Base-by-base conservation (phyloP, 2,797 vertebrate species). In the Danio tinwini region DNA sequence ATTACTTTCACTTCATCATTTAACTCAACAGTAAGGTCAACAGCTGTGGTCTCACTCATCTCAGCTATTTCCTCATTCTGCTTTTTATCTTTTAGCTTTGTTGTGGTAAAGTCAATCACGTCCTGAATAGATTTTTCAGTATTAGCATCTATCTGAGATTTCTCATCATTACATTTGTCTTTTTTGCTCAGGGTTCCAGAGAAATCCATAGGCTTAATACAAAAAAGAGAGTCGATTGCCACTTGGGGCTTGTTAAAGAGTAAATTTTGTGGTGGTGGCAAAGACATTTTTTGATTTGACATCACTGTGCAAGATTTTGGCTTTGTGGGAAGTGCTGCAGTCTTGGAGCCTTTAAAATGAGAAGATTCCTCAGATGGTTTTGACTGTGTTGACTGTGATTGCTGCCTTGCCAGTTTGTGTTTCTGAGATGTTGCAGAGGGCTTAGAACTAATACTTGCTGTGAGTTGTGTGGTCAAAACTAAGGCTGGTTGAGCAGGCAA, bases 101-200 rank as follows among this genome's bases (percentile, higher is more conserved):
- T 87, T 76, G 89, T 93, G 76, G 92, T 92, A 69, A 92, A 94
- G 77, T 94, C 91, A 75, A 94, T 80, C 19, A 88, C 52, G 19
- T 89, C 56, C n/a, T 76, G 49, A 59, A 75, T 64, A 29, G n/a
- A 70, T 42, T 52, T 84, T 70, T 87, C 75, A 78, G 21, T 39
- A 62, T 70, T 42, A 58, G 82, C 29, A 19, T 59, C 14, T 1
- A 16, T 16, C 37, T 12, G 11, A 71, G 74, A 50, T 56, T 84
- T 87, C 45, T 80, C 63, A 82, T 86, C 74, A 17, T 74, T 42
- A 40, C 50, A 55, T 80, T 82, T 82, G 16, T 78, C 83, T 83
- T 88, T 86, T 78, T 82, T 81, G 45, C 6, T 39, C 6, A 80
- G 37, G 21, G 69, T 11, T 4, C 85, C 40, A 49, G 93, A 93